Conservation (phyloP, 2,888 invertebrate species). For the Caenorhabditis sinica region DNA sequence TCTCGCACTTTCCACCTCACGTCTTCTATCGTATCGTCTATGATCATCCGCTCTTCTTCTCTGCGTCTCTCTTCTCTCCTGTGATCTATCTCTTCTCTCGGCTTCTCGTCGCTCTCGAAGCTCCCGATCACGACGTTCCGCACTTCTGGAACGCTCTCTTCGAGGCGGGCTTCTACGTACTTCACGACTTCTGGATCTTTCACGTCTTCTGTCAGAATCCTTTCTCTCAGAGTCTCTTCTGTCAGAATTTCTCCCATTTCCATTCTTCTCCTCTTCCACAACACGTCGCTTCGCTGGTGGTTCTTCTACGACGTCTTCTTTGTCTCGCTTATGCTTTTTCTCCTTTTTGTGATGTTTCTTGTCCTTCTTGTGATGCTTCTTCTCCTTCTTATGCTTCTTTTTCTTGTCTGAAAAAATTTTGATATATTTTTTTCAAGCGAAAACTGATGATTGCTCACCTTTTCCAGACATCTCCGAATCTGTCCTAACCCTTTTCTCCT, state of each 20-base stretch:
- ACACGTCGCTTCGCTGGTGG: slow-evolving; percentile 37
- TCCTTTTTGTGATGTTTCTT: slow-evolving; percentile 68
- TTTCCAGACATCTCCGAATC: slow-evolving; percentile 54
- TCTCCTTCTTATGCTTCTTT: slow-evolving; percentile 70
- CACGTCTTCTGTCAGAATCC: not conserved
- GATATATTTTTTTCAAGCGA: too few relatives aligned
- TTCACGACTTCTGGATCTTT: slow-evolving; percentile 37
- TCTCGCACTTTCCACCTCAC: slow-evolving; percentile 13
- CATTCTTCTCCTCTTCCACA: slow-evolving; percentile 16
- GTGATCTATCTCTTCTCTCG: slow-evolving; percentile 16
- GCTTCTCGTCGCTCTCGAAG: slow-evolving; percentile 43
- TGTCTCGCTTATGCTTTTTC: slow-evolving; percentile 39
- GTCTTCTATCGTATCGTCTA: not conserved
- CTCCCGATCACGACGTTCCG: slow-evolving; percentile 56
- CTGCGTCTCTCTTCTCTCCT: slow-evolving; percentile 8
- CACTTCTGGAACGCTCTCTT: slow-evolving; percentile 52
- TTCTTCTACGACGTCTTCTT: slow-evolving; percentile 41
- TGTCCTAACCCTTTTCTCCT: slow-evolving; percentile 35
- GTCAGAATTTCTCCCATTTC: not conserved
- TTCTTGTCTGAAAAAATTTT: slow-evolving; percentile 59
- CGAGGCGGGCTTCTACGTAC: slow-evolving; percentile 15
- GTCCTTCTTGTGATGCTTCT: slow-evolving; percentile 71
- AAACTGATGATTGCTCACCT: too few relatives aligned
- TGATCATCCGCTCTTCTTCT: slow-evolving; percentile 20
- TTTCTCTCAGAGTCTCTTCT: not conserved